These are phyloP conservation scores for Oreotrochilus melanogaster DNA, from an alignment of 2,113 vertebrate genomes.

Conservation along the genomic window DNA sequence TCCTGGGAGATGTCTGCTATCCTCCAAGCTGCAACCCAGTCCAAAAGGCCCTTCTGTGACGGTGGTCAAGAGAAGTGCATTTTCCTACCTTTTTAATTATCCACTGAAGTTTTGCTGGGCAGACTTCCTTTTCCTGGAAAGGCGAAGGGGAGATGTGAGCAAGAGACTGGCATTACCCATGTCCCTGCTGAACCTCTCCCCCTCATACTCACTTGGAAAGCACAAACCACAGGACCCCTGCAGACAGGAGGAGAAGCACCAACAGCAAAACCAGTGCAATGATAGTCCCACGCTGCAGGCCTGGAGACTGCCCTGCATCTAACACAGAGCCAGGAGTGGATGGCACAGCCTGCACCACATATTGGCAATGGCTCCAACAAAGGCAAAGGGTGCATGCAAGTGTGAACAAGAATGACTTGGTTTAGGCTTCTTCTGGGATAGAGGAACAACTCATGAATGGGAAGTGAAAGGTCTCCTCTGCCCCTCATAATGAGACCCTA, in stretches of 20 bases:
- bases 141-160: background rate
- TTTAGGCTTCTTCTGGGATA: no score
- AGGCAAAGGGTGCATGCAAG: no score
- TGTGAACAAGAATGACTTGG: no score
- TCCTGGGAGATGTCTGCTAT: background rate
- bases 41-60: background rate
- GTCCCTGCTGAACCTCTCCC: background rate
- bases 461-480: no score
- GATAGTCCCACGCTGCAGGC: background rate
- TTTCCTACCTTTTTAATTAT: conserved; percentile 19
- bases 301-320: background rate
- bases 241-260: background rate
- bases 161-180: rapidly evolving
- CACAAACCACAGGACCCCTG: background rate
- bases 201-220: background rate
- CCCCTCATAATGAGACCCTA: no score
- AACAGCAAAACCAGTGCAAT: background rate
- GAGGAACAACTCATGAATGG: no score
- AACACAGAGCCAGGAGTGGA: background rate
- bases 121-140: conserved; percentile 20
- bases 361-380: background rate
- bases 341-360: rapidly evolving
- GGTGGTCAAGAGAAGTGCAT: background rate
- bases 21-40: background rate
- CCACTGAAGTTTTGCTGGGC: background rate